Percentiles rank a stretch among this genome's conserved stretches.
These are phyloP conservation scores for Chromobotia macracanthus DNA, from an alignment of 2,797 vertebrate species.

Conservation along the genomic window DNA sequence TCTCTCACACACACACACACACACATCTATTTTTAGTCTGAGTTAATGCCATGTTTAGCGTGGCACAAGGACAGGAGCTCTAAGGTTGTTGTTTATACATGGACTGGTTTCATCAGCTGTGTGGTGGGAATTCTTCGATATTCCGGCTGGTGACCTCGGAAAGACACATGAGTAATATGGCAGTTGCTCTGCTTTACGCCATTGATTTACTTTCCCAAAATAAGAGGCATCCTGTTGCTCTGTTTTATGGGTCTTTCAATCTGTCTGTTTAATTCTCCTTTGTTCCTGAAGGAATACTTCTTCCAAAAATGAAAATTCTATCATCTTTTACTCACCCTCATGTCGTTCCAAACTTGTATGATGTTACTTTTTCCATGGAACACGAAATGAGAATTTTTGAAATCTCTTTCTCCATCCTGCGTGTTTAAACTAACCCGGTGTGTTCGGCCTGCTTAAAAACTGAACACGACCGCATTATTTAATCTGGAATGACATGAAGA, in stretches of 20 bases:
- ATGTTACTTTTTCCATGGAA: conserved; percentile 9
- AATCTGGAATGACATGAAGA: not conserved
- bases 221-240: conserved; percentile 36
- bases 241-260: not conserved
- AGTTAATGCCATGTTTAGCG: conserved; percentile 41
- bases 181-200: conserved; percentile 7
- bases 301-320: not conserved
- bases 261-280: conserved; percentile 22
- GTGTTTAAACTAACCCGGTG: not conserved
- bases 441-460: not conserved
- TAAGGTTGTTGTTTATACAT: conserved; percentile 36
- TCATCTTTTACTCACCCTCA: not conserved
- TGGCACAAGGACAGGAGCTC: conserved; percentile 22
- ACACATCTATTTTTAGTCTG: conserved; percentile 49
- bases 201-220: conserved; percentile 51
- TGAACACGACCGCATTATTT: not conserved
- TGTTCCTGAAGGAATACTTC: not conserved
- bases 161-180: conserved; percentile 28
- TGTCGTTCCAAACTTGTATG: not conserved
- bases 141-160: conserved; percentile 41
- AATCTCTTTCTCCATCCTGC: not conserved
- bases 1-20: conserved; percentile 41
- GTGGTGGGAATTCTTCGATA: conserved; percentile 44
- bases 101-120: conserved; percentile 28
- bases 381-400: not conserved